Evolutionary conservation across 2,797 vertebrate genomes (phyloP), one percentile per base, ranked within the genome.

Genomic region (Tangara arthus): DNA sequence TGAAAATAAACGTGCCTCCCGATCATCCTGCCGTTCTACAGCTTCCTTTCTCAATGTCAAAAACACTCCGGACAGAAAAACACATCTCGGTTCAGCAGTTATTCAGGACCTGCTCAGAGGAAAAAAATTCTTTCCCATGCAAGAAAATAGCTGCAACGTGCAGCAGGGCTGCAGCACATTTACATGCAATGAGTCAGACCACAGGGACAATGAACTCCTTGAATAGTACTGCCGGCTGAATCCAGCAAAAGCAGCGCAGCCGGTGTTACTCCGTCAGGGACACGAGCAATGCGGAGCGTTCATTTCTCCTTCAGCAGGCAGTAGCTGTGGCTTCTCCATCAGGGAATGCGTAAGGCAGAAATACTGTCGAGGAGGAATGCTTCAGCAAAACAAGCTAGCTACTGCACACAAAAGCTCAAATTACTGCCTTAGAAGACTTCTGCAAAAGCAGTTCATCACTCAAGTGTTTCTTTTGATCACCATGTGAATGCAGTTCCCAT

Each of bases 101-200:
- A 89, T 73, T 91, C 96, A 96, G 57, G 92, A 97, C 92, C 88
- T 52, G 83, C 83, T 97, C 55, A 73, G 76, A 93, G 84, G 70
- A 55, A 94, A 93, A 93, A 19, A 92, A 94, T 86, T 90, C 94
- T 93, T 95, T 91, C 93, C 96, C 94, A 50, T 97, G 94, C 96
- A 93, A 84, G 63, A 83, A 75, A 89, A 94, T 89, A 93, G 94
- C 97, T 96, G 97, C 97, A 97, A 91, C 85, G 44, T 96, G 96
- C 75, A 94, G 97, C 95, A 86, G 77, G 97, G 97, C 97, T 97
- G 97, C 97, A 96, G 96, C 88, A 92, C 96, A 96, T 97, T 97
- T 97, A 97, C 97, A 98, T 78, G 95, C 84, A 95, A 97, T 98
- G 97, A 98, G 96, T 98, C 98, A 98, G 97, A 96, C 65, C 96